These are phyloP conservation scores for Campoletis sonorensis DNA, from an alignment of 1,140 invertebrate species.

Conservation along the genomic window DNA sequence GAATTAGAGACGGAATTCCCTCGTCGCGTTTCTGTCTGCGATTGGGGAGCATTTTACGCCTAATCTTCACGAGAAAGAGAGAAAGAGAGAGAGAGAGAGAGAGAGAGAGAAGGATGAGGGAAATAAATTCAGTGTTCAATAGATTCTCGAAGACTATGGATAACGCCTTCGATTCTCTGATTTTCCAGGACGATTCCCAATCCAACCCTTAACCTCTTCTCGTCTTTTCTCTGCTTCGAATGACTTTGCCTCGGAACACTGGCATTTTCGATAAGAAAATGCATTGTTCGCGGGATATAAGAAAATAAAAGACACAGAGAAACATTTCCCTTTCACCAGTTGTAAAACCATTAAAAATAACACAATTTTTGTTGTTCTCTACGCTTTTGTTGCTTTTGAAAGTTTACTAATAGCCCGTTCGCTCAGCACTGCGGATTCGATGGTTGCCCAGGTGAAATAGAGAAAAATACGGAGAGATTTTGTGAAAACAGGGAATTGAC, in stretches of 20 bases:
- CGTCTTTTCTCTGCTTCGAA: background rate
- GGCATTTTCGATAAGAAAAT: constrained; percentile 9
- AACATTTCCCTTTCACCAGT: background rate
- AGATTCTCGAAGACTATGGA: constrained; percentile 2
- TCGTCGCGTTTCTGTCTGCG: constrained; percentile 19
- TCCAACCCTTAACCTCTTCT: constrained; percentile 4
- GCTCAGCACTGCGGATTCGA: background rate
- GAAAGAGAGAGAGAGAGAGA: constrained; percentile 16
- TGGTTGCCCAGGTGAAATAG: background rate
- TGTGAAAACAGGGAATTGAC: background rate
- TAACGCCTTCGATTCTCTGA: constrained; percentile 28
- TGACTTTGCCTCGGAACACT: background rate
- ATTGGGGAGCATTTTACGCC: constrained; percentile 35
- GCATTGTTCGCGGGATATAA: background rate
- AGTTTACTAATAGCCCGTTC: too few species aligned
- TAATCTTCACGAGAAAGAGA: constrained; percentile 43
- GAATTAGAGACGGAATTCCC: constrained; percentile 41
- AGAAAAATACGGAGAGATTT: background rate
- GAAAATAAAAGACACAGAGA: background rate
- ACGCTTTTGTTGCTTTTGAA: background rate
- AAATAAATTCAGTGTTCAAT: constrained; percentile 43
- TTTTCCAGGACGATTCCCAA: background rate
- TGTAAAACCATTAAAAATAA: background rate
- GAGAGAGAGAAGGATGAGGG: constrained; percentile 18
- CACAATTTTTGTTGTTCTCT: background rate